Evolutionary conservation across 2,113 vertebrate genomes (phyloP).

Genomic region (Lichenostomus cassidix): DNA sequence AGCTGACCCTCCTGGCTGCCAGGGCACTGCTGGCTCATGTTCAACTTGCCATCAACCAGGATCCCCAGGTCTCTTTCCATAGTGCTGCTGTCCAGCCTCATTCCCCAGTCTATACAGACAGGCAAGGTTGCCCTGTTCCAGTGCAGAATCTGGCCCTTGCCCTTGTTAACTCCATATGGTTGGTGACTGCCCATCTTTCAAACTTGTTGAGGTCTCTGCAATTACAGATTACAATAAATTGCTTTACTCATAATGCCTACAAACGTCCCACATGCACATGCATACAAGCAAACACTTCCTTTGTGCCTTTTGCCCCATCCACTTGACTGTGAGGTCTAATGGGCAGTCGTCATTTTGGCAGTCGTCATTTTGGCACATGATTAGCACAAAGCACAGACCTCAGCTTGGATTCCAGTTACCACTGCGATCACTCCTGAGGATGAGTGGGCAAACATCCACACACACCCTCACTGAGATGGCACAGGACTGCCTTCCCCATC

Average conservation of each 20-base stretch:
- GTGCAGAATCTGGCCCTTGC: neutral
- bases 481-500: neutral
- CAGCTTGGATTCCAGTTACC: neutral
- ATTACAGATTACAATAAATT: neutral
- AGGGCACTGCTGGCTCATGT: neutral
- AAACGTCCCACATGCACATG: fast-evolving
- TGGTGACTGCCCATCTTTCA: neutral
- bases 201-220: neutral
- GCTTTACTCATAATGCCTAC: neutral
- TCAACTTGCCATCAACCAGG: fast-evolving
- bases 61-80: neutral
- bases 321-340: neutral
- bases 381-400: neutral
- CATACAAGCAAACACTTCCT: neutral
- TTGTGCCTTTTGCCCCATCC: neutral
- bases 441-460: fast-evolving
- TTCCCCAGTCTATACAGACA: neutral
- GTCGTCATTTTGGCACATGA: neutral
- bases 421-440: neutral
- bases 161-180: neutral
- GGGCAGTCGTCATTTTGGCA: neutral
- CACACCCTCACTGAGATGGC: too few relatives aligned
- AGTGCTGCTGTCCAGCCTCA: neutral
- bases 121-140: neutral
- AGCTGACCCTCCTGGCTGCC: neutral